These are phyloP conservation scores for Cyprichromis sp. DNA, from an alignment of 2,113 vertebrate genomes.

Conservation along the genomic window DNA sequence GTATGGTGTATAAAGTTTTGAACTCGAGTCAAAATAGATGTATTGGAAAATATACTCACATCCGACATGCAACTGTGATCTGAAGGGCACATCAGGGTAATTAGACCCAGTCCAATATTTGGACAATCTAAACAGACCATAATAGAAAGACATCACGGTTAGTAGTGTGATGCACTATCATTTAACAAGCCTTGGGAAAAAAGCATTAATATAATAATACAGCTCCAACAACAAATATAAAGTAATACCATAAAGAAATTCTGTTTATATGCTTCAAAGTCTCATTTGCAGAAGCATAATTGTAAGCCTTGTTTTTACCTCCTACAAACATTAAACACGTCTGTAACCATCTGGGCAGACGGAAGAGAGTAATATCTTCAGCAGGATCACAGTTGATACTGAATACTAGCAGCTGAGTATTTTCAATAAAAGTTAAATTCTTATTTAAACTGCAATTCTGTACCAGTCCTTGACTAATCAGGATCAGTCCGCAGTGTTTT, in stretches of 20 bases:
- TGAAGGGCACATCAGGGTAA: background rate
- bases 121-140: background rate
- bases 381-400: background rate
- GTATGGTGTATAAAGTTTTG: background rate
- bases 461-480: background rate
- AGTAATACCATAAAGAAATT: background rate
- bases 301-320: background rate
- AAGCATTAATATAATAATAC: background rate
- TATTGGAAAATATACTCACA: background rate
- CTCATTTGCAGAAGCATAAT: background rate
- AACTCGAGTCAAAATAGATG: background rate
- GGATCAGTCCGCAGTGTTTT: background rate
- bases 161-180: background rate
- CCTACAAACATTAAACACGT: background rate
- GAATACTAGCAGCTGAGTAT: background rate
- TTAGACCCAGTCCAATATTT: background rate
- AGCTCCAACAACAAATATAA: background rate
- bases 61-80: background rate
- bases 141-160: background rate
- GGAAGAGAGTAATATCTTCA: background rate
- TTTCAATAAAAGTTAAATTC: background rate
- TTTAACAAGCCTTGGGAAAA: background rate
- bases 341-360: background rate
- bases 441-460: background rate
- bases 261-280: background rate